Evolutionary conservation across 2,888 invertebrate species (phyloP).

Genomic region (Syrphus vitripennis): DNA sequence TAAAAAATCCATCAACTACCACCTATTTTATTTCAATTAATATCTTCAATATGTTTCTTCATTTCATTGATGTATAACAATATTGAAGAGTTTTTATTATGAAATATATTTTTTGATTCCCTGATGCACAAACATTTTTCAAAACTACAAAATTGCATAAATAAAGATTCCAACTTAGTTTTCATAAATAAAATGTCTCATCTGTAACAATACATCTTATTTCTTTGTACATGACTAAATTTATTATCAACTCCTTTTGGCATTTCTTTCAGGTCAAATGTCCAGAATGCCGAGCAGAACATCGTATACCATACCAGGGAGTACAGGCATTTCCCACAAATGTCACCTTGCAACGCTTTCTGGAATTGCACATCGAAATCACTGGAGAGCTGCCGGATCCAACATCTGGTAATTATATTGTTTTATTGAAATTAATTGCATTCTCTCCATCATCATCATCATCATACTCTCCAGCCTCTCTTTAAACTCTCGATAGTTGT

Average conservation of each 20-base stretch:
- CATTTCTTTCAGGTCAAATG: conserved; percentile 89
- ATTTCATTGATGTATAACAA: no score
- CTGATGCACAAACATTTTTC: no score
- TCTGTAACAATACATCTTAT: neutral
- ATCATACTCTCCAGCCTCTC: no score
- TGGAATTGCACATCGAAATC: conserved; percentile 96
- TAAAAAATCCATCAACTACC: no score
- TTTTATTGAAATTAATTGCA: conserved; percentile 63
- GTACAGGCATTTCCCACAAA: conserved; percentile 97
- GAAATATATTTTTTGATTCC: no score
- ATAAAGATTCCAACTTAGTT: no score
- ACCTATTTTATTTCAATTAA: no score
- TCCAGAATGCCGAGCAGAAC: conserved; percentile 98
- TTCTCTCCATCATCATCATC: neutral
- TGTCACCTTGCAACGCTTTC: conserved; percentile 95
- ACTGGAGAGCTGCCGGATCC: conserved; percentile 95
- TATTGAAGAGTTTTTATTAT: no score
- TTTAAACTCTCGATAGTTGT: neutral
- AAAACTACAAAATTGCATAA: no score
- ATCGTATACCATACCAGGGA: conserved; percentile 97
- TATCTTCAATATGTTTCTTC: no score
- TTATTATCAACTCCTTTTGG: neutral
- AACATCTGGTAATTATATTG: conserved; percentile 84
- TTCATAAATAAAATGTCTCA: no score
- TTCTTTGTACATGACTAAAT: neutral